Base-by-base conservation (phyloP, 2,888 invertebrate genomes). In the Corythucha ciliata region DNA sequence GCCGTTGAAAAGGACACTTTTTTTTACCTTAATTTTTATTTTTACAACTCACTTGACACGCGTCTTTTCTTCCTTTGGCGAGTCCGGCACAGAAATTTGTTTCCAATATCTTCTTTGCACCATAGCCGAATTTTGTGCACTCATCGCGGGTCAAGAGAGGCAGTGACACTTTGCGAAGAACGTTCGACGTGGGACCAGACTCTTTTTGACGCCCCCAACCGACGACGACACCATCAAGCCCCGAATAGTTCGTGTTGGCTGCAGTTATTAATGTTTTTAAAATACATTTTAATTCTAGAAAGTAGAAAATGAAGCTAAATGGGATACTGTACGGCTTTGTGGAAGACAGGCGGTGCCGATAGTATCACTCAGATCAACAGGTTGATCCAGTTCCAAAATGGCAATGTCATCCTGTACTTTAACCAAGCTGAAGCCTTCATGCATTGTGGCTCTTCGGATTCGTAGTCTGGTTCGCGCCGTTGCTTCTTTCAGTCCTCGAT, bases 321-420 rank as follows among this genome's bases (percentile, higher is more conserved):
- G n/a, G n/a, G n/a, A n/a, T n/a, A n/a, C n/a, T 74, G n/a, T n/a
- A n/a, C n/a, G n/a, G n/a, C n/a, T n/a, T n/a, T n/a, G 70, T 0
- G 90, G 83, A 60, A 91, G 69, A 63, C 90, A 91, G 2, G 83
- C 87, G 0, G 90, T 89, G 46, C 80, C 74, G 53, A 87, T 55
- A 54, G 59, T 57, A 2, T 49, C 68, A 29, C 66, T 65, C 54
- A 81, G 72, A 41, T 71, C 67, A 2, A 83, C 73, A 6, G 70
- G 67, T 47, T 76, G 69, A 52, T 78, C 75, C 54, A 90, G 66
- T 62, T 76, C 77, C 7, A 91, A 65, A 32, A 90, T 68, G 0
- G 88, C 88, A 53, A 90, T 86, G 62, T 90, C 90, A 63, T 88
- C 87, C 67, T 89, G 83, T 63, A 83, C 90, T 55, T 78, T 82